Conservation (phyloP, 2,797 vertebrate genomes). For the Ambastaia sidthimunki region DNA sequence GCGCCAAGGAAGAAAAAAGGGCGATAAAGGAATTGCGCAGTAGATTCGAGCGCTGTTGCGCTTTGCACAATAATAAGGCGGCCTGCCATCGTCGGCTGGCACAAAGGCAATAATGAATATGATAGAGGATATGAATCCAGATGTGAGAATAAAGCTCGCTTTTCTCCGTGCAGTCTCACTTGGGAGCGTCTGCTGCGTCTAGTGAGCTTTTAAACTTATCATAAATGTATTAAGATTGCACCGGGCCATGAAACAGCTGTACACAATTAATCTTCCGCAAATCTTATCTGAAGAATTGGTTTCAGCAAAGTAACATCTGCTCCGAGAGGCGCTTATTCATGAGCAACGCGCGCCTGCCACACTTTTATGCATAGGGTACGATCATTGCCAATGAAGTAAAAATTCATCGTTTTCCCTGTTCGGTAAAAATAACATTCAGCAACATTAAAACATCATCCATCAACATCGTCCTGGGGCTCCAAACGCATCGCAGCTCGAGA, state of each 20-base stretch:
- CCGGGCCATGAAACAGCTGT: slow-evolving; percentile 99
- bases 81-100: slow-evolving; percentile 77
- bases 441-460: slow-evolving; percentile 99
- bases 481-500: slow-evolving; percentile 84
- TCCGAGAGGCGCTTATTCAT: slow-evolving; percentile 93
- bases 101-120: slow-evolving; percentile 89
- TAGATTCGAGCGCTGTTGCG: slow-evolving; percentile 73
- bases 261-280: slow-evolving; percentile 99
- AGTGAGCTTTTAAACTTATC: slow-evolving; percentile 98
- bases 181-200: slow-evolving; percentile 88
- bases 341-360: slow-evolving; percentile 82
- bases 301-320: slow-evolving; percentile 96
- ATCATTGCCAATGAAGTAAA: slow-evolving; percentile 98
- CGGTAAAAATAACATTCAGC: slow-evolving; percentile 99
- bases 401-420: slow-evolving; percentile 99
- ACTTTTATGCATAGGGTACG: slow-evolving; percentile 92
- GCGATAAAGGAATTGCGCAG: slow-evolving; percentile 49
- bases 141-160: slow-evolving; percentile 91
- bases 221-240: slow-evolving; percentile 99
- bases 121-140: slow-evolving; percentile 95
- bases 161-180: slow-evolving; percentile 75
- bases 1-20: slow-evolving; percentile 57
- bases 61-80: slow-evolving; percentile 81
- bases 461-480: slow-evolving; percentile 90
- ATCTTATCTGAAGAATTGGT: slow-evolving; percentile 97